phyloP scores from a whole-genome alignment of 2,888 invertebrate species.

The Drosophila monieri region DNA sequence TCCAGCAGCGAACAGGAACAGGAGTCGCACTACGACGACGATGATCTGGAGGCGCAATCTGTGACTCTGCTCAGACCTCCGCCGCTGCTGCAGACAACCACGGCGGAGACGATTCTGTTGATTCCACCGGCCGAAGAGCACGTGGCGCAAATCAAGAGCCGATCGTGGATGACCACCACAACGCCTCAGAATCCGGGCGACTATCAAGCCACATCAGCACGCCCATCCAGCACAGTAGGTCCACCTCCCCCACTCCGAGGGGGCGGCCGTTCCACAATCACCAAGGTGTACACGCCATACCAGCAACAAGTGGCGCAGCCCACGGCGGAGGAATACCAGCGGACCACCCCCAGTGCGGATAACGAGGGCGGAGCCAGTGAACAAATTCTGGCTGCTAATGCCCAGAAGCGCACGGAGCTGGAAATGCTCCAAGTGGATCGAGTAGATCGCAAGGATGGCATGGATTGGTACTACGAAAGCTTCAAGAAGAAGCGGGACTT shows the following conservation, averaged over 20 bases:
- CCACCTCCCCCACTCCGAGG: slow-evolving; percentile 59
- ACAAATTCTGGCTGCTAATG: slow-evolving; percentile 60
- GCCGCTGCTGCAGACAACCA: slow-evolving; percentile 73
- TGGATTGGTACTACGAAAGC: slow-evolving; percentile 94
- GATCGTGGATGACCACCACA: slow-evolving; percentile 73
- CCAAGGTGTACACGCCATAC: slow-evolving; percentile 85
- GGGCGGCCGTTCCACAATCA: slow-evolving; percentile 86
- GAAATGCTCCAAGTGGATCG: slow-evolving; percentile 82
- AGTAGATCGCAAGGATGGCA: slow-evolving; percentile 85
- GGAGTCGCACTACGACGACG: slow-evolving; percentile 69
- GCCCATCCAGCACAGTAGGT: slow-evolving; percentile 32
- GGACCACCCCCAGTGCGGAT: slow-evolving; percentile 77
- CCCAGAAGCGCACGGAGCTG: slow-evolving; percentile 67
- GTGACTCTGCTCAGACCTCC: slow-evolving; percentile 67
- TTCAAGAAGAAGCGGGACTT: slow-evolving; percentile 85
- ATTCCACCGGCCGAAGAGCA: slow-evolving; percentile 83
- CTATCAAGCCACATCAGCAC: slow-evolving; percentile 49
- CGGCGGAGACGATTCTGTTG: slow-evolving; percentile 82
- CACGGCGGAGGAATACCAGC: slow-evolving; percentile 83
- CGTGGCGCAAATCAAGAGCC: slow-evolving; percentile 76
- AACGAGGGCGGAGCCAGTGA: slow-evolving; percentile 58
- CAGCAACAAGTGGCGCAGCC: slow-evolving; percentile 74
- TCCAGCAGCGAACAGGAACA: slow-evolving; percentile 51
- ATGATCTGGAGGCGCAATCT: slow-evolving; percentile 79
- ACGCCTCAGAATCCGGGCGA: slow-evolving; percentile 43